Base-by-base conservation (phyloP, 2,888 invertebrate species). In the Epinotia brunnichana region DNA sequence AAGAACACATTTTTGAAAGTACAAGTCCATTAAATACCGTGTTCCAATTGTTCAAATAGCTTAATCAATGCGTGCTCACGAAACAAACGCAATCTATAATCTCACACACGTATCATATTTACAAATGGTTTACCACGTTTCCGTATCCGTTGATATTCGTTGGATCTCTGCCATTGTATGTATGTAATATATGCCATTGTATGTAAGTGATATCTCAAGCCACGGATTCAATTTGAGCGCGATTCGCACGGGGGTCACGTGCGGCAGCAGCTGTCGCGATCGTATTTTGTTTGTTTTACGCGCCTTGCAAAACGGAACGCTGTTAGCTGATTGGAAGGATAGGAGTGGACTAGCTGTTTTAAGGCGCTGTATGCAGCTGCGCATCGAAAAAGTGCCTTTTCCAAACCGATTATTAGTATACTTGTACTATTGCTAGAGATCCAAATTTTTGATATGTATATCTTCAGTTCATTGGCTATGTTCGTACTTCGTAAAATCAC, bases 231-330 rank as follows among this genome's bases (percentile, higher is more conserved):
- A 72, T 72, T 72, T 39, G 48, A 41, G 41, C 41, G 19, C 61
- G 19, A 73, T 73, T 73, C 62, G 63, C 68, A 73, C 39, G 41
- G 68, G 51, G 57, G 62, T 68, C 73, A 73, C 73, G 70, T 70
- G 29, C 17, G 53, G 21, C 4, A 21, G 63, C 73, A 63, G 62
- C 51, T 69, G 69, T 63, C 69, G 72, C 73, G 73, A 64, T 69
- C 70, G 73, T 69, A 70, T 70, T 73, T 70, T 68, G 73, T 73
- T 54, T 60, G 53, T 62, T 70, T 69, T 73, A 70, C 54, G 69
- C 48, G 66, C 39, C 59, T 11, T 41, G 29, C 11, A 41, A 51
- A 48, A 51, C 17, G 51, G 51, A n/a, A 21, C 69, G 51, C 57
- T 48, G 70, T 64, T 67, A 67, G 66, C 44, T 71, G 71, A 71